A percentile compares a stretch with the other conserved stretches of the same genome.
Conservation (phyloP, 1,140 invertebrate genomes). For the Thaumetopoea pityocampa region DNA sequence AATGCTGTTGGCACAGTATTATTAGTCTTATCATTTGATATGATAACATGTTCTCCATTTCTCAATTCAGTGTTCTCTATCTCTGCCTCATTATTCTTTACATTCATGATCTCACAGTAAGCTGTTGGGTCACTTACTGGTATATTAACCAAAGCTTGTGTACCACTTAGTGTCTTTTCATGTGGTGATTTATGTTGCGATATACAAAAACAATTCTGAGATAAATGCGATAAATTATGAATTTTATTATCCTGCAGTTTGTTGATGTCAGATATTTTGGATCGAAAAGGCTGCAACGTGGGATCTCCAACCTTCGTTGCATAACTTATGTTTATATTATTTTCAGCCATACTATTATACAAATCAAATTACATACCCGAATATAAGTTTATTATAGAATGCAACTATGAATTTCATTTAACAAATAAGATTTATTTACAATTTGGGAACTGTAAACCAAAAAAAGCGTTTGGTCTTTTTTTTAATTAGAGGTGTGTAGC, state of each 20-base stretch:
- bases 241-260: slow-evolving; percentile 13
- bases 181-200: slow-evolving; percentile 14
- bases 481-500: too few relatives aligned
- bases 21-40: too few relatives aligned
- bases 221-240: slow-evolving; percentile 6
- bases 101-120: slow-evolving; percentile 27
- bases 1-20: too few relatives aligned
- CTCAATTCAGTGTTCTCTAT: slow-evolving; percentile 11
- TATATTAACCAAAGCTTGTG: slow-evolving; percentile 9
- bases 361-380: slow-evolving; percentile 4
- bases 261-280: slow-evolving; percentile 18
- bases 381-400: neutral
- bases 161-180: slow-evolving; percentile 1
- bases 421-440: too few relatives aligned
- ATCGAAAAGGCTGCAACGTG: slow-evolving; percentile 24
- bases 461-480: too few relatives aligned
- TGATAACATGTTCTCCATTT: slow-evolving; percentile 53
- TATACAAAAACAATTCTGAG: slow-evolving; percentile 5
- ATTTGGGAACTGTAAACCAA: too few relatives aligned
- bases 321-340: slow-evolving; percentile 19
- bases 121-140: slow-evolving; percentile 16
- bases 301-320: slow-evolving; percentile 17
- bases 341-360: slow-evolving; percentile 19
- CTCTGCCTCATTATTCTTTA: slow-evolving; percentile 25
- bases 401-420: slow-evolving; percentile 3